phyloP scores from a whole-genome alignment of 92 coral and sea anemone species.

The Virgularia gustaviana region DNA sequence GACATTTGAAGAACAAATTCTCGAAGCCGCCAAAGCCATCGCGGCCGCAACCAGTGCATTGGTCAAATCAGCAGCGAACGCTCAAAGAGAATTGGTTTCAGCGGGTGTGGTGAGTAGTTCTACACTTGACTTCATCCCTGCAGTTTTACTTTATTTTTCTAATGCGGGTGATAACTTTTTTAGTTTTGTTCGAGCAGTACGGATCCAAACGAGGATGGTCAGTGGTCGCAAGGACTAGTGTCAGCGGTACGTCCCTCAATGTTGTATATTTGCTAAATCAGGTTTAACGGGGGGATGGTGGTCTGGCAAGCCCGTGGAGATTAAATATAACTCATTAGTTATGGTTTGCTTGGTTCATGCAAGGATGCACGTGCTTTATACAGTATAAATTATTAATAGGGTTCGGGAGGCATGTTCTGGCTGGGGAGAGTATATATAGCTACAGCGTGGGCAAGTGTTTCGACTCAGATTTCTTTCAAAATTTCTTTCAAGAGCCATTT shows the following conservation, averaged over 20 bases:
- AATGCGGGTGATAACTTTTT: neutral
- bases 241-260: slow-evolving; percentile 99
- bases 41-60: slow-evolving; percentile 95
- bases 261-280: neutral
- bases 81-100: slow-evolving; percentile 89
- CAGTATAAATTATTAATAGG: too few species aligned
- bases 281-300: too few species aligned
- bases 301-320: too few species aligned
- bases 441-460: too few species aligned
- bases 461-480: too few species aligned
- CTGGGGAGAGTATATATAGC: too few species aligned
- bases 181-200: slow-evolving; percentile 88
- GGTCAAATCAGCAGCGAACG: slow-evolving; percentile 93
- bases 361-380: too few species aligned
- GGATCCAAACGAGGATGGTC: slow-evolving; percentile 83
- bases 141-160: neutral
- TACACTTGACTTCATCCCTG: neutral
- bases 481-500: too few species aligned
- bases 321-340: too few species aligned
- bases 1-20: slow-evolving; percentile 90
- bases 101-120: slow-evolving; percentile 69
- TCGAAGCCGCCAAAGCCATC: slow-evolving; percentile 94
- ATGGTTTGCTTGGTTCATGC: too few species aligned
- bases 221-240: slow-evolving; percentile 99
- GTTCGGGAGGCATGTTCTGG: too few species aligned